A percentile compares a stretch with the other conserved stretches of the same genome.
phyloP scores from a whole-genome alignment of 2,113 vertebrate species.

The Sebastes schlegelii region DNA sequence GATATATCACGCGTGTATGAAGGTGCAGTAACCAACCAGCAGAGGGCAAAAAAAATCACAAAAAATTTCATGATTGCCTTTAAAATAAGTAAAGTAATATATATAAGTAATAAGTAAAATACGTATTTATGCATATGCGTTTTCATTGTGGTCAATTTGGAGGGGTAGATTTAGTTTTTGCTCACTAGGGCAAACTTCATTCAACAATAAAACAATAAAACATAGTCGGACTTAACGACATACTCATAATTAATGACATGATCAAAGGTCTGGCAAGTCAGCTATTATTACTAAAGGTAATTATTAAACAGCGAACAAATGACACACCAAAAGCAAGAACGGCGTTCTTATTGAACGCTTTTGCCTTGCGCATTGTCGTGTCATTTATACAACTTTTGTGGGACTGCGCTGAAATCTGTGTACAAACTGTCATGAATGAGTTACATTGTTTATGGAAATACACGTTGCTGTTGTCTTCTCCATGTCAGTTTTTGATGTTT shows the following conservation, averaged over 20 bases:
- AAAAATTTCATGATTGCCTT: too few relatives aligned
- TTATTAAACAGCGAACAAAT: conserved; percentile 48
- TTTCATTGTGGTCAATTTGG: too few relatives aligned
- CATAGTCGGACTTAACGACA: conserved; percentile 10
- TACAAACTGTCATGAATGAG: neutral
- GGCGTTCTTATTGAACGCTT: too few relatives aligned
- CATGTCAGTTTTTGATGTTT: neutral
- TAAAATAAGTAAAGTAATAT: too few relatives aligned
- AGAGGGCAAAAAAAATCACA: too few relatives aligned
- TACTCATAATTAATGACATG: conserved; percentile 18
- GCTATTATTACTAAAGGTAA: conserved; percentile 48
- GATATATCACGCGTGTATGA: too few relatives aligned
- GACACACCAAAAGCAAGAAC: too few relatives aligned
- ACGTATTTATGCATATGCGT: too few relatives aligned
- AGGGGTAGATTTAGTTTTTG: conserved; percentile 20
- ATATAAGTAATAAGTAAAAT: too few relatives aligned
- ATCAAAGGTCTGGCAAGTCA: conserved; percentile 57
- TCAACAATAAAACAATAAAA: conserved; percentile 18
- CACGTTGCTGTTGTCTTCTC: neutral
- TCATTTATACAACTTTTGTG: too few relatives aligned
- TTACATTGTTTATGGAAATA: neutral
- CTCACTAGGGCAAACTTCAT: neutral
- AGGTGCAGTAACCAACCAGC: too few relatives aligned
- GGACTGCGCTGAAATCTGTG: neutral
- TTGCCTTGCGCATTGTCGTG: too few relatives aligned